These are phyloP conservation scores for Trachythela sp. DNA, from an alignment of 64 coral and sea anemone genomes.

Conservation along the genomic window DNA sequence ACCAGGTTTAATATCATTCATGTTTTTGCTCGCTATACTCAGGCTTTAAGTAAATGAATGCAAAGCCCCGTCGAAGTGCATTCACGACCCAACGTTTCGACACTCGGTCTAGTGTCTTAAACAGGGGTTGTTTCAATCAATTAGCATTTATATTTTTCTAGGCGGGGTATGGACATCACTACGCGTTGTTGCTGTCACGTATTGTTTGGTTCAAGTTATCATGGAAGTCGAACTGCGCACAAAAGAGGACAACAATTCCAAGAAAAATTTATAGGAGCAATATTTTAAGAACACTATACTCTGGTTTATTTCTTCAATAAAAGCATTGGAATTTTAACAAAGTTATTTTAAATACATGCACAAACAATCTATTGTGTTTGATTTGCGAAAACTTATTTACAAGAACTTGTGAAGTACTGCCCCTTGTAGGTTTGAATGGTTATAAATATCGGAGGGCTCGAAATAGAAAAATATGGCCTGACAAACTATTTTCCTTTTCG, in stretches of 20 bases:
- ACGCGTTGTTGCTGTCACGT: constrained; percentile 21
- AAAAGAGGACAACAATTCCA: background rate
- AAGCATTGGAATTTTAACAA: background rate
- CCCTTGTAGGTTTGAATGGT: too few species aligned
- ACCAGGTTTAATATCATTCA: too few species aligned
- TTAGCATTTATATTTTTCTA: background rate
- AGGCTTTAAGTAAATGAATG: too few species aligned
- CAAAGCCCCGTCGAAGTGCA: too few species aligned
- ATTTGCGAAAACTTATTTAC: background rate
- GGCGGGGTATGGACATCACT: constrained; percentile 35
- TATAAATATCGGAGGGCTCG: too few species aligned
- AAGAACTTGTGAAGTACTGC: background rate
- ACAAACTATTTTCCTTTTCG: too few species aligned
- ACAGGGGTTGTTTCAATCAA: background rate
- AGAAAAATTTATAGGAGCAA: background rate
- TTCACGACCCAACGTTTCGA: too few species aligned
- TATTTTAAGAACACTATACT: background rate
- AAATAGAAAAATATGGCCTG: too few species aligned
- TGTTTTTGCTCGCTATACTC: too few species aligned
- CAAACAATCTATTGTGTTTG: background rate
- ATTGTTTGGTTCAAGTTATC: constrained; percentile 52
- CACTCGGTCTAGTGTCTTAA: too few species aligned
- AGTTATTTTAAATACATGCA: background rate
- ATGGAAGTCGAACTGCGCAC: constrained; percentile 59
- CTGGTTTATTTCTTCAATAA: background rate